These are phyloP conservation scores for Mamestra configurata DNA, from an alignment of 1,140 invertebrate genomes.

Conservation along the genomic window DNA sequence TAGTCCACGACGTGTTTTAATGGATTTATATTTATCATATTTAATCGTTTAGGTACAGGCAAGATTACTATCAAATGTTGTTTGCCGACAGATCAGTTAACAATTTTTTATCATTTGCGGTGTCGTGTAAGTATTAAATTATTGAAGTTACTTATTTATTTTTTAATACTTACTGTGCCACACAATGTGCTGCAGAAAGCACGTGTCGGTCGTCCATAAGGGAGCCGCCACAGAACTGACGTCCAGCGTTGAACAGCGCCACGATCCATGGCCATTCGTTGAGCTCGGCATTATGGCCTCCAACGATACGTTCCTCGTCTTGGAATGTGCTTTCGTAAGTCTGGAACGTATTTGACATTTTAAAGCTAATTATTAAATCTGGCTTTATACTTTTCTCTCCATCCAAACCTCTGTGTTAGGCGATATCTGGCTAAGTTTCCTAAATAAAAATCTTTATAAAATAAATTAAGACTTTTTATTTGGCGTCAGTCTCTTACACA, in stretches of 20 bases:
- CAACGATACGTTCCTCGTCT: constrained; percentile 94
- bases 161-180: constrained; percentile 92
- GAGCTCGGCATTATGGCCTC: constrained; percentile 93
- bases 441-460: too few species aligned
- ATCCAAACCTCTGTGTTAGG: too few species aligned
- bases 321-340: constrained; percentile 82
- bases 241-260: constrained; percentile 93
- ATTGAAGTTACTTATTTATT: too few species aligned
- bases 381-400: too few species aligned
- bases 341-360: constrained; percentile 53
- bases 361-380: too few species aligned
- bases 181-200: constrained; percentile 96
- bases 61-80: too few species aligned
- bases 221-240: constrained; percentile 97
- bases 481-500: too few species aligned
- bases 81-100: too few species aligned
- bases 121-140: background rate
- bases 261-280: constrained; percentile 96
- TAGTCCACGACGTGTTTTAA: background rate
- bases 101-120: background rate
- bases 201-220: constrained; percentile 95
- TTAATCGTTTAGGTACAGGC: too few species aligned
- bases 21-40: too few species aligned
- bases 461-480: too few species aligned
- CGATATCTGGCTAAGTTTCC: too few species aligned